Evolutionary conservation across 2,888 invertebrate genomes (phyloP), one percentile per base, ranked within the genome.

Genomic region (Entomobrya proxima): DNA sequence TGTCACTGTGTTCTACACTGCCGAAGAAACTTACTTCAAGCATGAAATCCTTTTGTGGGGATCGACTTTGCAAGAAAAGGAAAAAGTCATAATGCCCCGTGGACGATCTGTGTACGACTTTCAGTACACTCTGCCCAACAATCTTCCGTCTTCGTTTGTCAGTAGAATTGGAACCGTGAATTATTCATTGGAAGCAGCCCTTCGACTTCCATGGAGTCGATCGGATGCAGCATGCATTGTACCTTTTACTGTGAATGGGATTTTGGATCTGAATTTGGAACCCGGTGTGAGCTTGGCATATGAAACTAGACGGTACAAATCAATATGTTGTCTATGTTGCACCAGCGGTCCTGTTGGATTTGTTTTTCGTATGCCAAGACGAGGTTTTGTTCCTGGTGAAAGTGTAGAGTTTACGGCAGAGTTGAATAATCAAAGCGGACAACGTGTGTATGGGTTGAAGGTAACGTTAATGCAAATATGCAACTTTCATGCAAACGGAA

Each of bases 61-160:
- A 11, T 30, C 27, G 11, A 58, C 50, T 9, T 44, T 32, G 1
- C 15, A 64, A 21, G 47, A 40, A 2, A 72, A 64, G 15, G 47
- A 40, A 2, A 72, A 40, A 27, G 21, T 55, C 4, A 11, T 72
- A 2, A 9, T 96, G 76, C 94, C 95, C 30, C 91, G 94, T 30
- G 97, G 97, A 0, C 93, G 93, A 87, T 94, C 95, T 90, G 93
- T 93, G 5, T 97, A 96, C 91, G 96, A 96, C 18, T 97, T 97
- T 91, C 94, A 94, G 13, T 96, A 95, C 91, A 93, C 94, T 5
- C 92, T 96, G 87, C 95, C 96, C 2, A 92, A 92, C 82, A 94
- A 95, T 86, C 92, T 96, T 83, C 97, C 97, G 92, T 95, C 96
- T 1, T 96, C 96, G 0, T 97, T 96, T 91, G 95, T 95, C 91